Conservation (phyloP, 2,888 invertebrate species). For the Lingula anatina region DNA sequence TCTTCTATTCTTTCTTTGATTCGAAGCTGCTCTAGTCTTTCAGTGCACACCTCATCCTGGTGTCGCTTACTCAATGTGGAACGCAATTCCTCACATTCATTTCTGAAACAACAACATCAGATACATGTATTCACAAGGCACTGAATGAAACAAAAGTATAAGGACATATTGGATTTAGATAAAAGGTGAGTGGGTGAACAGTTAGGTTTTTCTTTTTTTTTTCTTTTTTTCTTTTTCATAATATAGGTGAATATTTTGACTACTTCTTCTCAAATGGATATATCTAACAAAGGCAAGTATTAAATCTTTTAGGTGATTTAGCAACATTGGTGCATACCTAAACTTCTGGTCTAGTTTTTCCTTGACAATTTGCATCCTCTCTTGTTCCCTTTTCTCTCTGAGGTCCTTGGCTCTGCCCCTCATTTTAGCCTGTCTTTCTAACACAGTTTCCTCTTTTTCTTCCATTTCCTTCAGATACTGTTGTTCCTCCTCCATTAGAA, state of each 20-base stretch:
- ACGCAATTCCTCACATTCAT: slow-evolving; percentile 49
- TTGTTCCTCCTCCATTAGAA: slow-evolving; percentile 38
- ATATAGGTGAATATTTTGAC: too few relatives aligned
- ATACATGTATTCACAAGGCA: too few relatives aligned
- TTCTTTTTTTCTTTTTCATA: too few relatives aligned
- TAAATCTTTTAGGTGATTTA: too few relatives aligned
- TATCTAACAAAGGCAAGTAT: too few relatives aligned
- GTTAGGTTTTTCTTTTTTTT: too few relatives aligned
- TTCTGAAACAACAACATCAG: too few relatives aligned
- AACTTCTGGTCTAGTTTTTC: slow-evolving; percentile 51
- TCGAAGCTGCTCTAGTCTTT: slow-evolving; percentile 32
- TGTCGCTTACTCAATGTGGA: slow-evolving; percentile 44
- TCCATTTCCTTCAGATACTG: slow-evolving; percentile 41
- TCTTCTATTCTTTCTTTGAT: slow-evolving; percentile 19
- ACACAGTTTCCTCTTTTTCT: slow-evolving; percentile 41
- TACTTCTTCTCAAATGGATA: too few relatives aligned
- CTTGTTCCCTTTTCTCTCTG: slow-evolving; percentile 45
- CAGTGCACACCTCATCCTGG: slow-evolving; percentile 43
- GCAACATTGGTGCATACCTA: slow-evolving; percentile 30
- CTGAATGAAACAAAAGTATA: too few relatives aligned
- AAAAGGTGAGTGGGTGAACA: too few relatives aligned
- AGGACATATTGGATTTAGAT: too few relatives aligned
- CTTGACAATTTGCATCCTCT: slow-evolving; percentile 43
- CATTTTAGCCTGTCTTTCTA: slow-evolving; percentile 51
- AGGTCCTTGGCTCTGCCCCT: slow-evolving; percentile 44